Percentiles rank a stretch among this genome's conserved stretches.
Conservation (phyloP, 2,888 invertebrate genomes). For the Ommatoiulus sabulosus region DNA sequence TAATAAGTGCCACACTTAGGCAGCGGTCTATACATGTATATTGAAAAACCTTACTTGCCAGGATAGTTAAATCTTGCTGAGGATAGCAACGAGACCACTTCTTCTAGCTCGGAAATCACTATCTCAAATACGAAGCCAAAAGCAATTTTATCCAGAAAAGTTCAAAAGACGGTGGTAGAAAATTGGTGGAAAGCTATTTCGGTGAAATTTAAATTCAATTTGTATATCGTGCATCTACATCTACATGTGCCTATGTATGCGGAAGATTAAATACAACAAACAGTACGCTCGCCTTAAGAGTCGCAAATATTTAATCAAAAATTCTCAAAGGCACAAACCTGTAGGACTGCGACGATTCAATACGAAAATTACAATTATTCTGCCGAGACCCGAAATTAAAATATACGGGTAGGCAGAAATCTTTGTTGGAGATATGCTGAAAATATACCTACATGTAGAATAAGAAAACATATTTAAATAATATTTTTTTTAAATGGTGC, state of each 20-base stretch:
- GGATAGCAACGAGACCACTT: neutral
- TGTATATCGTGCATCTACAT: neutral
- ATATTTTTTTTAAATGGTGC: neutral
- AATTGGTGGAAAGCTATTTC: neutral
- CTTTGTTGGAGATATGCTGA: neutral
- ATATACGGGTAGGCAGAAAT: neutral
- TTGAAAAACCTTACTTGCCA: neutral
- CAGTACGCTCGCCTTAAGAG: neutral
- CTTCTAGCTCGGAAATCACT: neutral
- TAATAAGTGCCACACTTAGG: neutral
- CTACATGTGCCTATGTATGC: no score
- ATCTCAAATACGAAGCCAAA: neutral
- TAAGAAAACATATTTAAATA: neutral
- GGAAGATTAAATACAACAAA: neutral
- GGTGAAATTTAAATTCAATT: slow-evolving; percentile 23
- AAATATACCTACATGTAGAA: no score
- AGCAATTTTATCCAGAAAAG: neutral
- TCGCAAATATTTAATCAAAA: slow-evolving; percentile 4
- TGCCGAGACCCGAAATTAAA: neutral
- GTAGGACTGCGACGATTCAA: neutral
- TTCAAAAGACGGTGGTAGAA: neutral
- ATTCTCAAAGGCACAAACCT: neutral
- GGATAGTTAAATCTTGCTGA: neutral
- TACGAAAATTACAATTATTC: slow-evolving; percentile 13
- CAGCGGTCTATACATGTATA: neutral